Conservation (phyloP, 1,140 invertebrate genomes). For the Paracyclopina nana region DNA sequence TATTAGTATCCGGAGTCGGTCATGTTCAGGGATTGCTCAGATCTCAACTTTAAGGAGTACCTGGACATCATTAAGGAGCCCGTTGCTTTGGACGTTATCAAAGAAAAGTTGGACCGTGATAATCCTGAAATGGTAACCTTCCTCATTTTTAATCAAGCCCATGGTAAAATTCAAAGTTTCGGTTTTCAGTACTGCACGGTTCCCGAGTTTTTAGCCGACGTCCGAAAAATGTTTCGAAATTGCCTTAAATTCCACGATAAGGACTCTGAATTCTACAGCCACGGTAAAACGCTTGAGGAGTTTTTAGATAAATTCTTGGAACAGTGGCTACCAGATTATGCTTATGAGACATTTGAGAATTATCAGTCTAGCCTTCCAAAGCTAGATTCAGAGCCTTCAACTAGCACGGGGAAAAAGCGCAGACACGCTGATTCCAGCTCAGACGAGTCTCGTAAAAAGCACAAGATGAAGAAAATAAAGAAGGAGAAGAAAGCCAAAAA, state of each 20-base stretch:
- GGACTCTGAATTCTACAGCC: neutral
- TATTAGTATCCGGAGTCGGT: neutral
- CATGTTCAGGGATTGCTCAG: slow-evolving; percentile 5
- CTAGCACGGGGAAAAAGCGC: too few species aligned
- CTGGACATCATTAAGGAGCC: neutral
- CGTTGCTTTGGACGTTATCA: slow-evolving; percentile 12
- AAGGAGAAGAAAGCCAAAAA: too few species aligned
- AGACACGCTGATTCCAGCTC: too few species aligned
- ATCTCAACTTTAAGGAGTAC: slow-evolving; percentile 8
- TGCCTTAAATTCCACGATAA: slow-evolving; percentile 3
- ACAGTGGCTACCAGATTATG: neutral
- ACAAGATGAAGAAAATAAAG: too few species aligned
- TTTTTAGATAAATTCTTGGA: slow-evolving; percentile 1
- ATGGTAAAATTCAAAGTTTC: neutral
- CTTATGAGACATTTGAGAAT: too few species aligned
- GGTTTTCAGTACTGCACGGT: neutral
- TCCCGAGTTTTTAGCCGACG: neutral
- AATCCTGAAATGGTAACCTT: neutral
- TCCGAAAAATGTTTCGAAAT: slow-evolving; percentile 10
- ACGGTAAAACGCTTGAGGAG: slow-evolving; percentile 7
- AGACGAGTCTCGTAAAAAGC: too few species aligned
- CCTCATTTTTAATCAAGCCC: too few species aligned
- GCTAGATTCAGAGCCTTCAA: too few species aligned
- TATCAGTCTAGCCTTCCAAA: too few species aligned
- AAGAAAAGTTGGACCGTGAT: neutral